A percentile compares a stretch with the other conserved stretches of the same genome.
Conservation (phyloP, 1,140 invertebrate species). For the Chironomus tepperi region DNA sequence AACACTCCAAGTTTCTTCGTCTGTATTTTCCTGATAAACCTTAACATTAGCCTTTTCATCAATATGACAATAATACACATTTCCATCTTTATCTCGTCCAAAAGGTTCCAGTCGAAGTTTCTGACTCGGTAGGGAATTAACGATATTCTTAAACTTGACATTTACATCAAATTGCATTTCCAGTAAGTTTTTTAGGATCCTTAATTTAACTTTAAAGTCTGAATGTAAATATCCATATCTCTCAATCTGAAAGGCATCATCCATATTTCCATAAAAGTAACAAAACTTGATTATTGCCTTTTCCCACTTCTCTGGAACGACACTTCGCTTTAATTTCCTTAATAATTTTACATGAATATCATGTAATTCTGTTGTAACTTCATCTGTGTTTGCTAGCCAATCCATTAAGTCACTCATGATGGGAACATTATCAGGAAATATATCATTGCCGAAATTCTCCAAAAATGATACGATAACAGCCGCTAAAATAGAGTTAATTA, state of each 20-base stretch:
- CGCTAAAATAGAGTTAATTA: background rate
- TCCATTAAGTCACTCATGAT: conserved; percentile 1
- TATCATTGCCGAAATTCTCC: background rate
- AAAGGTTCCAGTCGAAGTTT: conserved; percentile 78
- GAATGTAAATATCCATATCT: conserved; percentile 92
- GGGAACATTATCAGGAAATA: background rate
- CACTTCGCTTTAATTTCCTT: conserved; percentile 74
- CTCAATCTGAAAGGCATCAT: conserved; percentile 95
- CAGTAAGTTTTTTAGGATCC: conserved; percentile 81
- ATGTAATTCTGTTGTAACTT: conserved; percentile 68
- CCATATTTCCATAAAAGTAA: conserved; percentile 69
- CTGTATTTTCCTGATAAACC: conserved; percentile 88
- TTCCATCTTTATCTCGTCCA: conserved; percentile 80
- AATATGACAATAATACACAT: conserved; percentile 87
- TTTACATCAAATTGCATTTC: conserved; percentile 94
- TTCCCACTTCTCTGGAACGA: conserved; percentile 85
- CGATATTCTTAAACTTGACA: conserved; percentile 84
- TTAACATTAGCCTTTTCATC: conserved; percentile 82
- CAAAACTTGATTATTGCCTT: conserved; percentile 82
- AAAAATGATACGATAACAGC: conserved; percentile 15
- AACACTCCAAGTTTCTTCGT: conserved; percentile 91
- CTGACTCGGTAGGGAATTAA: conserved; percentile 70
- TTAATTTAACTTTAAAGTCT: conserved; percentile 75
- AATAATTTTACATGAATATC: conserved; percentile 85
- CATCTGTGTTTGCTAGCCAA: conserved; percentile 31